A percentile compares a stretch with the other conserved stretches of the same genome.
These are phyloP conservation scores for Aix galericulata DNA, from an alignment of 2,113 vertebrate genomes.

Conservation along the genomic window DNA sequence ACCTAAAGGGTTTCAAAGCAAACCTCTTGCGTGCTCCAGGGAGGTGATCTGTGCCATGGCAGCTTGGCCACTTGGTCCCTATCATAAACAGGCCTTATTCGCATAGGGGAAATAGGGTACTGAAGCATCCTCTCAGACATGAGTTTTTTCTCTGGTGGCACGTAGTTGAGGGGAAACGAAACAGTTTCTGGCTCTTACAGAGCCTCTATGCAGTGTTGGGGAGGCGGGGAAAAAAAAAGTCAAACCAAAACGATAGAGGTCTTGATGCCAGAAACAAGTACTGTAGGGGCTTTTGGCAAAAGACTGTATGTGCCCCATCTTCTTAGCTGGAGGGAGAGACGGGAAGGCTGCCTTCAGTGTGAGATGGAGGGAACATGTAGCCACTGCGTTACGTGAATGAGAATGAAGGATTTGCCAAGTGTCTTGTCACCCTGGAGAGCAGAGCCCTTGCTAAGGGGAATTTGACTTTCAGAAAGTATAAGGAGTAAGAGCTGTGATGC, in stretches of 20 bases:
- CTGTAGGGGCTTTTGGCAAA: neutral
- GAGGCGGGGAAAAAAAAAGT: neutral
- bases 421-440: neutral
- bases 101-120: neutral
- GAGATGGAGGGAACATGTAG: neutral
- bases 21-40: neutral
- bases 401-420: neutral
- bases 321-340: neutral
- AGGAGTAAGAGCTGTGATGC: neutral
- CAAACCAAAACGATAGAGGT: neutral
- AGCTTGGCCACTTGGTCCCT: neutral
- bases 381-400: neutral
- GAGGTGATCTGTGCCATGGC: neutral
- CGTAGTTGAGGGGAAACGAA: neutral
- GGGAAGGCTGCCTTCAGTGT: neutral
- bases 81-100: neutral
- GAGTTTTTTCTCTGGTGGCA: neutral
- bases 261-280: neutral
- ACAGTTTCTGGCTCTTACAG: neutral
- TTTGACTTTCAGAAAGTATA: neutral
- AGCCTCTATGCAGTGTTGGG: neutral
- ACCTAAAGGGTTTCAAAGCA: neutral
- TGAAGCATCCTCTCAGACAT: neutral
- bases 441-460: neutral
- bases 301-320: neutral